Evolutionary conservation across 1,140 invertebrate genomes (phyloP).

Genomic region (Drosophila sturtevanti): DNA sequence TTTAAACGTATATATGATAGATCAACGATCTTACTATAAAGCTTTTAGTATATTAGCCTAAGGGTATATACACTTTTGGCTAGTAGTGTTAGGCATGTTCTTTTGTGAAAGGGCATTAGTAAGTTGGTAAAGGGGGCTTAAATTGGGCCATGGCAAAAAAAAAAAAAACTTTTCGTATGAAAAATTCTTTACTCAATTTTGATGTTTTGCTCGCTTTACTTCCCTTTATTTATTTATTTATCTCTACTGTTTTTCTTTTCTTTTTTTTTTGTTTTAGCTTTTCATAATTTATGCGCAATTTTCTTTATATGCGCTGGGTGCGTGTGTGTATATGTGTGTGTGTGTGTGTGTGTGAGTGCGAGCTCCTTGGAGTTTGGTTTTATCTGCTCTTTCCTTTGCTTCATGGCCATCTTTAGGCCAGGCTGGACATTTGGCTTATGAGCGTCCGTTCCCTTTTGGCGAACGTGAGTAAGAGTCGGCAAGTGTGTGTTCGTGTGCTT

Average conservation of each 20-base stretch:
- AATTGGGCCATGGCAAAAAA: background rate
- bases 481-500: constrained; percentile 1
- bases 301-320: constrained; percentile 56
- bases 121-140: background rate
- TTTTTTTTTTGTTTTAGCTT: constrained; percentile 45
- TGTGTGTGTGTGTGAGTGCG: constrained; percentile 4
- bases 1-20: no score
- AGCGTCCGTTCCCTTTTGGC: constrained; percentile 28
- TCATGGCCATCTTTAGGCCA: constrained; percentile 8
- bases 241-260: constrained; percentile 40
- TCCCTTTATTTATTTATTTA: constrained; percentile 31
- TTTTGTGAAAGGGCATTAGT: background rate
- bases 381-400: background rate
- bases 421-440: constrained; percentile 44
- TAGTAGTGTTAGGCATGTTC: no score
- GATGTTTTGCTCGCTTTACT: constrained; percentile 43
- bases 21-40: no score
- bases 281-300: constrained; percentile 77
- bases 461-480: constrained; percentile 54
- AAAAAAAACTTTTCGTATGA: constrained; percentile 24
- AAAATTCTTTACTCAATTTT: constrained; percentile 48
- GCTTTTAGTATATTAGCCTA: no score
- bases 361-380: constrained; percentile 22
- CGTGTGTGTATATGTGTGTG: constrained; percentile 17
- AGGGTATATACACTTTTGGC: no score